Conservation (phyloP, 1,140 invertebrate genomes). For the Papilio aristodemus region DNA sequence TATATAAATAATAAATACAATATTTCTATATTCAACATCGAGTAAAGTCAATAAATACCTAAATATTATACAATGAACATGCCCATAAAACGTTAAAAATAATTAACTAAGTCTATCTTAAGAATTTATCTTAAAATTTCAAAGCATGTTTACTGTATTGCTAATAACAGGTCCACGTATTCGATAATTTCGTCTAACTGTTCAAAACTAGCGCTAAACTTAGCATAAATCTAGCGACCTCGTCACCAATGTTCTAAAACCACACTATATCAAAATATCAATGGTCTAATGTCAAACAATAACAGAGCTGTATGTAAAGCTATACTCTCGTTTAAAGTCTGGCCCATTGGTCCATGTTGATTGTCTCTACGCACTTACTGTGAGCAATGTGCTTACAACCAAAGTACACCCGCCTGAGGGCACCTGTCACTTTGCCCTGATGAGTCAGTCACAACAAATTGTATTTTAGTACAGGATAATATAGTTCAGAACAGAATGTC, state of each 20-base stretch:
- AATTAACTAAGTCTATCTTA: too few species aligned
- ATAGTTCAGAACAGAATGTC: too few species aligned
- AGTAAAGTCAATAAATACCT: neutral
- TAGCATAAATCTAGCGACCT: slow-evolving; percentile 12
- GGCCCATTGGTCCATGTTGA: slow-evolving; percentile 16
- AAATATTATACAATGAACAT: slow-evolving; percentile 6
- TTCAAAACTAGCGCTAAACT: slow-evolving; percentile 23
- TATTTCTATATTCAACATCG: neutral
- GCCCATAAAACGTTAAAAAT: neutral
- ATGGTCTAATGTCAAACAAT: slow-evolving; percentile 9
- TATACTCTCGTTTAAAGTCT: slow-evolving; percentile 29
- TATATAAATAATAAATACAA: neutral
- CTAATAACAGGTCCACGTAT: neutral
- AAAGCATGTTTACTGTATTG: slow-evolving; percentile 1
- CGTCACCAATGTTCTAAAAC: slow-evolving; percentile 27
- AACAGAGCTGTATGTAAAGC: slow-evolving; percentile 32
- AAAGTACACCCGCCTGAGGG: slow-evolving; percentile 79
- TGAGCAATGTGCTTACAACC: slow-evolving; percentile 80
- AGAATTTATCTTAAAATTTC: too few species aligned
- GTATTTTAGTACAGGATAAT: slow-evolving; percentile 22
- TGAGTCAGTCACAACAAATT: slow-evolving; percentile 56
- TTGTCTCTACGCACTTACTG: slow-evolving; percentile 78
- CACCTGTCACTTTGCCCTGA: slow-evolving; percentile 80
- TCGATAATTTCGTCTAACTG: neutral
- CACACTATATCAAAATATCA: slow-evolving; percentile 35